phyloP scores from a whole-genome alignment of 92 coral and sea anemone genomes.

The Palythoa grandis region DNA sequence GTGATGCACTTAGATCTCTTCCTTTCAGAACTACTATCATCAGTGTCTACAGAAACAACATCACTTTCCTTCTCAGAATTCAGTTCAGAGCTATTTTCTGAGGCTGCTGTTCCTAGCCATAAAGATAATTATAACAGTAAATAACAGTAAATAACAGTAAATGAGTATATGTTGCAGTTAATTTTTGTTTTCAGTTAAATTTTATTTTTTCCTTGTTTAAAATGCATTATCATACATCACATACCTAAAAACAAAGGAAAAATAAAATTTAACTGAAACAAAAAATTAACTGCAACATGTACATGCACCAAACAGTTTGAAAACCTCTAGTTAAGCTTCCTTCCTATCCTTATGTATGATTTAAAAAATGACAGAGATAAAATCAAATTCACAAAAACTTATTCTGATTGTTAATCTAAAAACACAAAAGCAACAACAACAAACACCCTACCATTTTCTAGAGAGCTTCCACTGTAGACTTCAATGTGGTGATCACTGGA shows the following conservation, averaged over 20 bases:
- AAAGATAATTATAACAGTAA: background rate
- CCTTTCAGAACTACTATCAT: too few relatives aligned
- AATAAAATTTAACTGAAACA: slow-evolving; percentile 20
- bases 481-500: slow-evolving; percentile 43
- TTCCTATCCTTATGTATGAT: slow-evolving; percentile 39
- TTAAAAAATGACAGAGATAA: slow-evolving; percentile 39
- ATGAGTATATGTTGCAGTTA: slow-evolving; percentile 22
- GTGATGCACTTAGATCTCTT: too few relatives aligned
- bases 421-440: slow-evolving; percentile 22
- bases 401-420: background rate
- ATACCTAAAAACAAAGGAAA: slow-evolving; percentile 29
- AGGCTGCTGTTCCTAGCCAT: background rate
- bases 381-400: too few relatives aligned
- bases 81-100: background rate
- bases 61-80: background rate
- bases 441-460: slow-evolving; percentile 46
- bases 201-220: slow-evolving; percentile 14
- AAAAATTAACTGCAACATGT: slow-evolving; percentile 24
- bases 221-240: slow-evolving; percentile 42
- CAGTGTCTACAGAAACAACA: slow-evolving; percentile 1
- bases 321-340: slow-evolving; percentile 23
- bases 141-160: slow-evolving; percentile 15
- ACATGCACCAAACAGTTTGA: slow-evolving; percentile 43
- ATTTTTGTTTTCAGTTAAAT: background rate
- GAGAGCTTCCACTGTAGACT: slow-evolving; percentile 43